A percentile compares a stretch with the other conserved stretches of the same genome.
These are phyloP conservation scores for Frankliniella fusca DNA, from an alignment of 2,888 invertebrate species.

Conservation along the genomic window DNA sequence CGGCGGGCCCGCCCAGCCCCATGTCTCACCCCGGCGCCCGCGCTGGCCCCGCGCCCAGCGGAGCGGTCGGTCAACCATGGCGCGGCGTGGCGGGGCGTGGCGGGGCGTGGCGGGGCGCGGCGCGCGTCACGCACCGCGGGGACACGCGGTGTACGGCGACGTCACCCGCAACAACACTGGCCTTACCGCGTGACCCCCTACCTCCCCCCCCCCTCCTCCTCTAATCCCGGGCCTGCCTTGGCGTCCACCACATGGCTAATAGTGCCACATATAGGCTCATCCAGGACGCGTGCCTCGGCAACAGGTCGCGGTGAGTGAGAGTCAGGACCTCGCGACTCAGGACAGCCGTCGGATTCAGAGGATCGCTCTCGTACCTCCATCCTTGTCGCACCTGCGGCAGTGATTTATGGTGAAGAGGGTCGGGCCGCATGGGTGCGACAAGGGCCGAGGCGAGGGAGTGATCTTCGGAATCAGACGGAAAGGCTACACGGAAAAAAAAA, in stretches of 20 bases:
- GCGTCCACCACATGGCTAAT: background rate
- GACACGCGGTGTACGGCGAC: background rate
- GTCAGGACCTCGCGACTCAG: too few species aligned
- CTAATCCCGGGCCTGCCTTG: background rate
- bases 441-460: too few species aligned
- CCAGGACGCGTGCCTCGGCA: background rate
- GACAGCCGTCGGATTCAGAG: too few species aligned
- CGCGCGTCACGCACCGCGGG: background rate
- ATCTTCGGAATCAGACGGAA: too few species aligned
- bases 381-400: too few species aligned
- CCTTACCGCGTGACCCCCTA: background rate
- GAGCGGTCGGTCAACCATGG: background rate
- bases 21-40: background rate
- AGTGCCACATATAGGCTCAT: background rate
- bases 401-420: too few species aligned
- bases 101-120: background rate
- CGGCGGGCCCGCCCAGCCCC: too few species aligned
- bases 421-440: too few species aligned
- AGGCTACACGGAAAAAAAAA: too few species aligned
- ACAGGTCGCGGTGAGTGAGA: too few species aligned
- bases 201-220: background rate
- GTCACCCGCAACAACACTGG: background rate
- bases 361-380: too few species aligned
- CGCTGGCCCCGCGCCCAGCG: background rate
- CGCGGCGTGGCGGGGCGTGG: background rate